A percentile compares a stretch with the other conserved stretches of the same genome.
These are phyloP conservation scores for Drosophila eohydei DNA, from an alignment of 2,888 invertebrate species.

Conservation along the genomic window DNA sequence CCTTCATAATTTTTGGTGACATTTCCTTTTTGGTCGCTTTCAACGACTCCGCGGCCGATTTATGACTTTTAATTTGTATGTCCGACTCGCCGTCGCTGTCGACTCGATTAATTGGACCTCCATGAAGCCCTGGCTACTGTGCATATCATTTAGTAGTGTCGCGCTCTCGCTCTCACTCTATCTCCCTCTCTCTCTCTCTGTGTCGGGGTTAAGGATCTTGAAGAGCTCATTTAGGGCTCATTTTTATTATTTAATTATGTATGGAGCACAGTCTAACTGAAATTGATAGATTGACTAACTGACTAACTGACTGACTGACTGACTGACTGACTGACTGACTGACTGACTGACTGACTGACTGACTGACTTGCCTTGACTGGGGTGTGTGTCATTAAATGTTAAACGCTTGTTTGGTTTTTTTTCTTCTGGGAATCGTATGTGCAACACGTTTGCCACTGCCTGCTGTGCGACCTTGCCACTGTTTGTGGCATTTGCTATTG, in stretches of 20 bases:
- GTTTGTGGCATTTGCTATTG: constrained; percentile 41
- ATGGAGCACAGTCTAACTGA: neutral
- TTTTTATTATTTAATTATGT: constrained; percentile 62
- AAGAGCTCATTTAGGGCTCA: constrained; percentile 54
- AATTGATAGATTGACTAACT: constrained; percentile 16
- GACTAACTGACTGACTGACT: constrained; percentile 2
- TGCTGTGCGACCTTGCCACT: constrained; percentile 66
- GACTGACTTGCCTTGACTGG: constrained; percentile 12
- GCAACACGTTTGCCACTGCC: constrained; percentile 29
- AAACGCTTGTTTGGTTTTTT: constrained; percentile 15
- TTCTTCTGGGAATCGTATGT: constrained; percentile 51
- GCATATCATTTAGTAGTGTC: constrained; percentile 69
- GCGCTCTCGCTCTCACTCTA: neutral
- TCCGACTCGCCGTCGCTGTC: constrained; percentile 63
- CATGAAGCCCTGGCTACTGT: constrained; percentile 73
- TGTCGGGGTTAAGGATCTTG: constrained; percentile 28
- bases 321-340: constrained; percentile 16
- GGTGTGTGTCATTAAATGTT: constrained; percentile 47
- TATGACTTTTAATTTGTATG: constrained; percentile 79
- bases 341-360: neutral
- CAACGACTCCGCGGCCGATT: constrained; percentile 55
- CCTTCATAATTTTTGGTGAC: constrained; percentile 81
- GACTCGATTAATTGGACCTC: constrained; percentile 81
- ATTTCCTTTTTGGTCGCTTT: constrained; percentile 63
- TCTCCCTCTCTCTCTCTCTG: neutral